phyloP scores from a whole-genome alignment of 2,888 invertebrate genomes.

The Athalia cordata region DNA sequence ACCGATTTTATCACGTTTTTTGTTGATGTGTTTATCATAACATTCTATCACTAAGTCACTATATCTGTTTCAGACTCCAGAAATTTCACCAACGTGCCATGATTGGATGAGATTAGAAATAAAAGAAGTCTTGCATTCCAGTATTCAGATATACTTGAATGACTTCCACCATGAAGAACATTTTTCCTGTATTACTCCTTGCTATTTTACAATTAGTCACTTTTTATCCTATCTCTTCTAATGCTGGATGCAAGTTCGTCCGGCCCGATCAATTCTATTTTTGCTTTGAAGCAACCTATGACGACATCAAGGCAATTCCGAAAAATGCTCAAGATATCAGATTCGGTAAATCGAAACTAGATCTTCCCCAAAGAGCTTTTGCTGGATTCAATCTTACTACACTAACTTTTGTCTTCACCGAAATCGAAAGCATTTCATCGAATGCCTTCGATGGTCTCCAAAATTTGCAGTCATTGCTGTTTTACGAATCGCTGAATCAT shows the following conservation, averaged over 20 bases:
- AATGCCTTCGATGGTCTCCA: slow-evolving; percentile 59
- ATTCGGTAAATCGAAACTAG: slow-evolving; percentile 61
- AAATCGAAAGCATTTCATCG: slow-evolving; percentile 52
- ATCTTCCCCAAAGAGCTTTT: slow-evolving; percentile 58
- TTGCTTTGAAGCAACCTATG: slow-evolving; percentile 60
- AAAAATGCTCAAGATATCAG: slow-evolving; percentile 63
- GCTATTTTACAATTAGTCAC: background rate
- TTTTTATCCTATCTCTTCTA: background rate
- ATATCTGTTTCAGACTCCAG: background rate
- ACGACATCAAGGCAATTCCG: slow-evolving; percentile 57
- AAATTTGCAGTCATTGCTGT: slow-evolving; percentile 58
- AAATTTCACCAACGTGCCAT: background rate
- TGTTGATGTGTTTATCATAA: too few species aligned
- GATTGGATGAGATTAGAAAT: slow-evolving; percentile 23
- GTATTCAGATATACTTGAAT: background rate
- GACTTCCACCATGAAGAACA: background rate
- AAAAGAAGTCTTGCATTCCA: background rate
- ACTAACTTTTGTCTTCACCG: slow-evolving; percentile 63
- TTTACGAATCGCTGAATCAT: slow-evolving; percentile 59
- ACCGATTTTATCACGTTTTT: too few species aligned
- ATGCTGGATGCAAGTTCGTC: slow-evolving; percentile 55
- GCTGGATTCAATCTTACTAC: slow-evolving; percentile 56
- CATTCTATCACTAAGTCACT: background rate
- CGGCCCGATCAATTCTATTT: slow-evolving; percentile 56
- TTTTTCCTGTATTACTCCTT: background rate